Evolutionary conservation across 2,797 vertebrate species (phyloP), one percentile per base, ranked within the genome.

Genomic region (Fistularia commersonii): DNA sequence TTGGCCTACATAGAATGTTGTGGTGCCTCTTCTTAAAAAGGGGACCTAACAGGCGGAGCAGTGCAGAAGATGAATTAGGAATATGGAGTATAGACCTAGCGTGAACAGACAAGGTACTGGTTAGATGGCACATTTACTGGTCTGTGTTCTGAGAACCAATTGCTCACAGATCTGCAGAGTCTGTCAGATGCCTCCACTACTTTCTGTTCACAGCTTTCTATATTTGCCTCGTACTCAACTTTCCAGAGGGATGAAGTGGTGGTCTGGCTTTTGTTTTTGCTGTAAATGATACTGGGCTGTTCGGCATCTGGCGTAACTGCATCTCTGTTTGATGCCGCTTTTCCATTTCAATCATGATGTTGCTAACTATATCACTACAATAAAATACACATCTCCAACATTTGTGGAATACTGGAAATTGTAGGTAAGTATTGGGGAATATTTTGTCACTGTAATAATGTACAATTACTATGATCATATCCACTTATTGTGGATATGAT

Each of bases 1-100:
- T 81, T 87, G 87, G 85, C 87, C 87, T 87, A 88, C 80, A 87
- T 90, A 79, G 77, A 76, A 74, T 39, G 57, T 62, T 56, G 64
- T 66, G 10, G 69, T 57, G 64, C 50, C 61, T 73, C 64, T 83
- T 77, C 81, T 69, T 80, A 59, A 74, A 87, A 78, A 79, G 70
- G 57, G 80, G 67, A 73, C 58, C 69, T 71, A 72, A 54, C 76
- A 68, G 69, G 51, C 69, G 14, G 54, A 55, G 74, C 72, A 68
- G 71, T 70, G 72, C 61, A 44, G 57, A 69, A 66, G 66, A 79
- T 66, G 43, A 79, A 68, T 74, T 57, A 69, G 61, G 62, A 54
- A 49, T 36, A 63, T 39, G 50, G 45, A 58, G 72, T 67, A 72
- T 69, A 66, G 81, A 81, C 75, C 62, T 72, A 75, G 62, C 69